A percentile compares a stretch with the other conserved stretches of the same genome.
Conservation (phyloP, 1,140 invertebrate genomes). For the Pseudobourletiella spinata region DNA sequence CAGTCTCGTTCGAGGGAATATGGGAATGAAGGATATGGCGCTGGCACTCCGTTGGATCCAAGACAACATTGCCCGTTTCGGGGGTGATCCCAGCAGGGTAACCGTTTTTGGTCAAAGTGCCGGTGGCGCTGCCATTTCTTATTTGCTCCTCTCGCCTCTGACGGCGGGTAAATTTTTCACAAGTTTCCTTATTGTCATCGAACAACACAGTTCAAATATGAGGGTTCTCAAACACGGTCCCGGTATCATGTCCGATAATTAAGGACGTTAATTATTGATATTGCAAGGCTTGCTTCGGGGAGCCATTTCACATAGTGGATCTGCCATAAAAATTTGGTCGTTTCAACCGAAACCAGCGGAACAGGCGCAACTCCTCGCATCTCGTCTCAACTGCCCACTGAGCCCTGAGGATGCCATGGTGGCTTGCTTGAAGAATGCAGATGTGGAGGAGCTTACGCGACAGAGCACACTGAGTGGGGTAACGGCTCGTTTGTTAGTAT, state of each 20-base stretch:
- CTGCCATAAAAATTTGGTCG: constrained; percentile 8
- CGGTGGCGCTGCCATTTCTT: constrained; percentile 8
- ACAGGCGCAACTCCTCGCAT: constrained; percentile 6
- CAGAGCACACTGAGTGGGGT: constrained; percentile 5
- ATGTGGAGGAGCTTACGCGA: constrained; percentile 7
- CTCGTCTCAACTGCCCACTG: constrained; percentile 13
- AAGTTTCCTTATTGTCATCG: too few species aligned
- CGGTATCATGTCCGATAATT: background rate
- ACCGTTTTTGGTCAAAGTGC: constrained; percentile 64
- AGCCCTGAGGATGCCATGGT: background rate
- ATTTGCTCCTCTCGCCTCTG: background rate
- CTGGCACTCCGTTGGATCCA: constrained; percentile 42
- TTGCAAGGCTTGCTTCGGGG: background rate
- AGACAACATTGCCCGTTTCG: constrained; percentile 83
- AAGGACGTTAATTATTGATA: background rate
- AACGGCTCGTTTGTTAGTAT: background rate
- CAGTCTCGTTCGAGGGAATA: constrained; percentile 5
- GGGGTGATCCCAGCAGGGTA: constrained; percentile 81
- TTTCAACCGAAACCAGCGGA: background rate
- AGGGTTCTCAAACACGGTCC: too few species aligned
- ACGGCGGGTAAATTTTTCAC: background rate
- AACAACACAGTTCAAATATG: too few species aligned
- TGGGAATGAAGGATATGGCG: constrained; percentile 6
- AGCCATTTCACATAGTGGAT: constrained; percentile 18
- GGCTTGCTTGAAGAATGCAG: constrained; percentile 9